phyloP scores from a whole-genome alignment of 1,140 invertebrate genomes.

The Melipona quadrifasciata region DNA sequence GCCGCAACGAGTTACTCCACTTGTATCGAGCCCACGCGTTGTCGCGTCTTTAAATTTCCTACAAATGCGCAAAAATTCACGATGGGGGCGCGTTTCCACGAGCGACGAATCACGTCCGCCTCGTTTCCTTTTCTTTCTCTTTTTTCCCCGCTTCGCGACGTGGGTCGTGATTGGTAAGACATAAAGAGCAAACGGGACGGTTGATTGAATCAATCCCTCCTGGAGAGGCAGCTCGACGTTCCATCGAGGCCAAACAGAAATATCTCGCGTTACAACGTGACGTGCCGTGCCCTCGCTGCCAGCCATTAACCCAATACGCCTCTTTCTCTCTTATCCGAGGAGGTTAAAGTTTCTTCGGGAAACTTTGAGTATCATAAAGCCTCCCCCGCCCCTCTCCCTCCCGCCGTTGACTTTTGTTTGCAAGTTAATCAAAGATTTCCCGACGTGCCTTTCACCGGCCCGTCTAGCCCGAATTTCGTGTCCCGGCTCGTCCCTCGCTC shows the following conservation, averaged over 20 bases:
- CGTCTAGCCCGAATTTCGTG: constrained; percentile 23
- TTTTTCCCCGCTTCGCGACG: not conserved
- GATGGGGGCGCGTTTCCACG: too few species aligned
- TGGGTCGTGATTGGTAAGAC: not conserved
- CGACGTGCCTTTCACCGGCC: constrained; percentile 8
- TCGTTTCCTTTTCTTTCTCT: too few species aligned
- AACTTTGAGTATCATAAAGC: constrained; percentile 41
- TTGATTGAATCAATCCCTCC: not conserved
- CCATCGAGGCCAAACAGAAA: not conserved
- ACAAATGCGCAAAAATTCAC: too few species aligned
- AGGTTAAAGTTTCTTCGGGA: constrained; percentile 25
- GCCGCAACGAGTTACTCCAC: too few species aligned
- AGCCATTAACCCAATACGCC: constrained; percentile 14
- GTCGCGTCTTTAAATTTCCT: too few species aligned
- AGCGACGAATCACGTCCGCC: too few species aligned
- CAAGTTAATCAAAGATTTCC: constrained; percentile 45
- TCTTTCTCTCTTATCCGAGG: not conserved
- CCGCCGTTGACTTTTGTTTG: constrained; percentile 31
- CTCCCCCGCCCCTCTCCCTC: not conserved
- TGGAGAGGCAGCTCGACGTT: not conserved
- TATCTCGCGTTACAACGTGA: constrained; percentile 21
- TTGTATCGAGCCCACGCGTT: too few species aligned
- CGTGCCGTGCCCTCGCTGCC: not conserved
- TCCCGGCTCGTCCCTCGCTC: not conserved
- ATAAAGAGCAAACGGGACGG: not conserved